A percentile compares a stretch with the other conserved stretches of the same genome.
These are phyloP conservation scores for Imbricaverruca yamaguchii DNA, from an alignment of 2,888 invertebrate genomes.

Conservation along the genomic window DNA sequence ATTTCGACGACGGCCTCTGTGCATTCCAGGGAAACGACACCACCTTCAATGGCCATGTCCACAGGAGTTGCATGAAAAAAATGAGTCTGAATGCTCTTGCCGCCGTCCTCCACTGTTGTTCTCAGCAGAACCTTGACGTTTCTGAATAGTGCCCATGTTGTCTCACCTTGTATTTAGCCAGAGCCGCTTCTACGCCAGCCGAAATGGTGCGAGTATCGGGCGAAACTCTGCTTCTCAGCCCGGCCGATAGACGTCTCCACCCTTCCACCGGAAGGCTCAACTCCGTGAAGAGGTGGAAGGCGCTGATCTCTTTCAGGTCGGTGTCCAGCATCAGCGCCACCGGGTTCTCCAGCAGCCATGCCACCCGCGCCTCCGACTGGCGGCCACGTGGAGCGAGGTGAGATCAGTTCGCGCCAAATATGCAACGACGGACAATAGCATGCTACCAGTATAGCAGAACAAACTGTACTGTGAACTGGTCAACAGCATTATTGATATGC, in stretches of 20 bases:
- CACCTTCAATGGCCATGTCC: too few species aligned
- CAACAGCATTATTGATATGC: too few species aligned
- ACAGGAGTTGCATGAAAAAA: too few species aligned
- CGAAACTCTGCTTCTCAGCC: neutral
- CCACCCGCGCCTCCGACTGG: constrained; percentile 13
- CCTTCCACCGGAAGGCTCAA: neutral
- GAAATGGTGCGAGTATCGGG: neutral
- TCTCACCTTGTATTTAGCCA: neutral
- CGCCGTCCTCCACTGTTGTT: too few species aligned
- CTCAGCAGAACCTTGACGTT: too few species aligned
- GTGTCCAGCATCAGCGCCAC: neutral
- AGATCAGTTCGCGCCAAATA: neutral
- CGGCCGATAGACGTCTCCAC: neutral
- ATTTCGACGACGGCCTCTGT: too few species aligned
- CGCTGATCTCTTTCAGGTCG: neutral
- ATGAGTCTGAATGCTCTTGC: too few species aligned
- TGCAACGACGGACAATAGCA: too few species aligned
- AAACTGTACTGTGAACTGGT: too few species aligned
- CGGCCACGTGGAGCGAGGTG: neutral
- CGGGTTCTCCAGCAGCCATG: neutral
- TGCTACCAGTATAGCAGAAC: too few species aligned
- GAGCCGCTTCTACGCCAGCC: neutral
- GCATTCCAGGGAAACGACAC: too few species aligned
- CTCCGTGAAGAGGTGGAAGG: neutral
- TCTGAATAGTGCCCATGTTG: too few species aligned